These are phyloP conservation scores for Bacillus rossius DNA, from an alignment of 1,140 invertebrate species.

Conservation along the genomic window DNA sequence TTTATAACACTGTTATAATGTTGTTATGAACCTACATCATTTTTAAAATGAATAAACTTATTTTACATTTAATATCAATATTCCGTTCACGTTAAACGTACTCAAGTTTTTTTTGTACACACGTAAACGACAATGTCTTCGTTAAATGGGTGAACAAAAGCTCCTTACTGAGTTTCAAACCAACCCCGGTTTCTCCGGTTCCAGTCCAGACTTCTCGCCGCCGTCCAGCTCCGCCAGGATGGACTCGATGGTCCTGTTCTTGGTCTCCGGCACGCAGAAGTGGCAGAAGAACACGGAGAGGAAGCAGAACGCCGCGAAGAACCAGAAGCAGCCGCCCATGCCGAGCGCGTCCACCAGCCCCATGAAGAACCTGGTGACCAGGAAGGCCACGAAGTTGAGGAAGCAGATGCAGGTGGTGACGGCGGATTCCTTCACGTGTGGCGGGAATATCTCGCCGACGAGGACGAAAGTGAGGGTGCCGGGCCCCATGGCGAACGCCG, in stretches of 20 bases:
- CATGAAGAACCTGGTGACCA: slow-evolving; percentile 50
- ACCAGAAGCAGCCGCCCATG: slow-evolving; percentile 50
- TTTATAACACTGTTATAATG: too few species aligned
- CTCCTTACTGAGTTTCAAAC: background rate
- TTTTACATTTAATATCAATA: too few species aligned
- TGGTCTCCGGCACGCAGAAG: slow-evolving; percentile 58
- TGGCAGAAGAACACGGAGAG: slow-evolving; percentile 42
- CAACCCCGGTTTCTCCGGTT: background rate
- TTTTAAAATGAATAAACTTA: too few species aligned
- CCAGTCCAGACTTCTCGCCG: slow-evolving; percentile 7
- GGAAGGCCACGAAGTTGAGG: slow-evolving; percentile 51
- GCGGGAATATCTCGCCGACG: slow-evolving; percentile 59
- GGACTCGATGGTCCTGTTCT: slow-evolving; percentile 52
- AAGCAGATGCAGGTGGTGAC: slow-evolving; percentile 66
- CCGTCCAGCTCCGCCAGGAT: slow-evolving; percentile 44
- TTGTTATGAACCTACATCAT: too few species aligned
- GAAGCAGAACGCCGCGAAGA: slow-evolving; percentile 49
- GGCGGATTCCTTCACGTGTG: slow-evolving; percentile 71
- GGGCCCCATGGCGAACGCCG: slow-evolving; percentile 45
- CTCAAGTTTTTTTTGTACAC: too few species aligned
- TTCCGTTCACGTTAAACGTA: too few species aligned
- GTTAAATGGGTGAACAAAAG: too few species aligned
- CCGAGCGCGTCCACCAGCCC: slow-evolving; percentile 41
- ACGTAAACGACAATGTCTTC: too few species aligned
- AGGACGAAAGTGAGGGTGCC: slow-evolving; percentile 53